Base-by-base conservation (phyloP, 2,797 vertebrate genomes). In the Lophius americanus region DNA sequence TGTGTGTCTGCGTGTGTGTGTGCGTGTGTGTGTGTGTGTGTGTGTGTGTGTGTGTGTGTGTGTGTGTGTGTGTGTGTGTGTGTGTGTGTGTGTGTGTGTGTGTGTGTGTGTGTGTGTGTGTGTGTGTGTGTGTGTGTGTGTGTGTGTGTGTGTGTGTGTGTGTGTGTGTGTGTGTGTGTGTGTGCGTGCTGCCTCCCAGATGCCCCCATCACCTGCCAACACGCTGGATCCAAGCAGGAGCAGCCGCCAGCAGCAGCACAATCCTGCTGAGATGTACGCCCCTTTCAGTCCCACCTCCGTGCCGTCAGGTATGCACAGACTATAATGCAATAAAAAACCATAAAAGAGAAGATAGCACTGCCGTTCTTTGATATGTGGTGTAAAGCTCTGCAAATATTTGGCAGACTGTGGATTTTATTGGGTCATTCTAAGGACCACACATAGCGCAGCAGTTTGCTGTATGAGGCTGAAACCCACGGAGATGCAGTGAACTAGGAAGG, bases 161-260 rank as follows among this genome's bases (percentile, higher is more conserved):
- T 63, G 59, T 56, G 68, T 57, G 68, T 68, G 50, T 46, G 47
- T 64, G 58, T 37, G 37, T 56, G 43, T 44, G 51, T 35, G 4
- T n/a, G 44, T 61, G 57, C 35, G 53, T 35, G 53, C 61, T 52
- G 56, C 53, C 74, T 83, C 55, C 51, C 92, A 99, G 98, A 98
- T 97, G 92, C 98, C 98, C 71, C 97, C 96, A 42, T 98, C 97
- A 86, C 98, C 98, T 90, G 97, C 97, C 94, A 97, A 97, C 94
- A 96, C 96, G 75, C 94, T 99, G 94, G 96, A 97, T 92, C 95
- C 96, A 1, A 94, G 94, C 89, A 94, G 96, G 87, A 95, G 94
- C 88, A 95, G 96, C 78, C 91, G 87, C 59, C 92, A 92, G 82
- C 91, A 91, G 77, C 91, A 90, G 83, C 93, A 95, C 68, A 95